Evolutionary conservation across 1,140 invertebrate species (phyloP), one percentile per base, ranked within the genome.

Genomic region (Probaryconus sp.): DNA sequence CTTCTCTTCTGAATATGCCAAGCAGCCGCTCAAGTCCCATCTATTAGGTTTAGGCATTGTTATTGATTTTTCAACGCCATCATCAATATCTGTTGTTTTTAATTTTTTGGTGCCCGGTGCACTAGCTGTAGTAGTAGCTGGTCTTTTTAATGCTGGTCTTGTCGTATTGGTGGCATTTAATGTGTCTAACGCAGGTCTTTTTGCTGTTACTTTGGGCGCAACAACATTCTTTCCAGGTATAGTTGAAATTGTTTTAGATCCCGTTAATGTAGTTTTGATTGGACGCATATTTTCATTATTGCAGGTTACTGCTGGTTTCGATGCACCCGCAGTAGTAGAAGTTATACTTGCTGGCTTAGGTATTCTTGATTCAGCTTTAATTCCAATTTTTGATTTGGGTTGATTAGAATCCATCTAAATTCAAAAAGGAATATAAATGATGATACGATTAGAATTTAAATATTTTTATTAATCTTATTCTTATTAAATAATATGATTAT

Each of bases 21-120:
- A 77, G 5, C 80, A 79, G 7, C 82, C 83, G 43, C 82, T 84
- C 17, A 81, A 51, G 48, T 87, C 84, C 85, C 85, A 87, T 33
- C 82, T 85, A 35, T 81, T 80, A 3, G 78, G 63, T 48, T 33
- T 76, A 42, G 42, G 78, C 11, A 30, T 30, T 24, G 51, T 43
- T 18, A 30, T 45, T 9, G 69, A 18, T 45, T 30, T 72, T 78
- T 14, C 6, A n/a, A n/a, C 2, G 3, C 51, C 5, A 26, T 53
- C 37, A 11, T 48, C 37, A 10, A 1, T 56, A 40, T 28, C 0
- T 31, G 11, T 24, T 3, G 48, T 13, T 31, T 70, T 77, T 31
- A 77, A 65, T 40, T 53, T 78, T 65, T 87, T 86, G 2, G 47
- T 13, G 1, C 13, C 17, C 0, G n/a, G 0, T n/a, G 68, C 13